Evolutionary conservation across 2,888 invertebrate species (phyloP).

Genomic region (Pammene fasciana): DNA sequence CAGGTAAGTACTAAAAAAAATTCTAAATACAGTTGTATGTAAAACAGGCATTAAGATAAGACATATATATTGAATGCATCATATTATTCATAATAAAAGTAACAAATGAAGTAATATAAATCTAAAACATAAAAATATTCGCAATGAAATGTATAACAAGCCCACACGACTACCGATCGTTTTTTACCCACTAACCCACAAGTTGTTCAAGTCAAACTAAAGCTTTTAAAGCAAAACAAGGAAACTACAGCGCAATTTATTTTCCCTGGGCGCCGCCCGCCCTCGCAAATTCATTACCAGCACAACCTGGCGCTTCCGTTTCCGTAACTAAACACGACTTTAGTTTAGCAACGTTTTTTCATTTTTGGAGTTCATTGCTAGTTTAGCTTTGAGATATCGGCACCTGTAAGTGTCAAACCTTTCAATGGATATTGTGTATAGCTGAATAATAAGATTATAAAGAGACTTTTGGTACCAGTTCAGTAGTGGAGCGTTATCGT

Average conservation of each 20-base stretch:
- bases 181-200: slow-evolving; percentile 51
- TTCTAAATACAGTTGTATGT: too few relatives aligned
- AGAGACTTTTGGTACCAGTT: slow-evolving; percentile 16
- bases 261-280: slow-evolving; percentile 75
- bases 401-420: background rate
- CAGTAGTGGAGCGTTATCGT: slow-evolving; percentile 54
- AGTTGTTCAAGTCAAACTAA: slow-evolving; percentile 64
- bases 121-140: too few relatives aligned
- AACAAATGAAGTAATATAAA: too few relatives aligned
- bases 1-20: too few relatives aligned
- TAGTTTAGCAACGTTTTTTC: slow-evolving; percentile 45
- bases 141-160: background rate
- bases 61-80: too few relatives aligned
- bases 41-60: too few relatives aligned
- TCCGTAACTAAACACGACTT: slow-evolving; percentile 55
- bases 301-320: slow-evolving; percentile 78
- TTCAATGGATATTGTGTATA: slow-evolving; percentile 40
- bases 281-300: slow-evolving; percentile 80
- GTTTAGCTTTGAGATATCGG: background rate
- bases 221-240: slow-evolving; percentile 73
- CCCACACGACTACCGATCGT: slow-evolving; percentile 21
- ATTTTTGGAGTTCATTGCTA: slow-evolving; percentile 17
- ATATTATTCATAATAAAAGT: too few relatives aligned
- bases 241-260: slow-evolving; percentile 72
- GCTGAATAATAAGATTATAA: background rate